These are phyloP conservation scores for Synanthedon myopaeformis DNA, from an alignment of 2,888 invertebrate species.

Conservation along the genomic window DNA sequence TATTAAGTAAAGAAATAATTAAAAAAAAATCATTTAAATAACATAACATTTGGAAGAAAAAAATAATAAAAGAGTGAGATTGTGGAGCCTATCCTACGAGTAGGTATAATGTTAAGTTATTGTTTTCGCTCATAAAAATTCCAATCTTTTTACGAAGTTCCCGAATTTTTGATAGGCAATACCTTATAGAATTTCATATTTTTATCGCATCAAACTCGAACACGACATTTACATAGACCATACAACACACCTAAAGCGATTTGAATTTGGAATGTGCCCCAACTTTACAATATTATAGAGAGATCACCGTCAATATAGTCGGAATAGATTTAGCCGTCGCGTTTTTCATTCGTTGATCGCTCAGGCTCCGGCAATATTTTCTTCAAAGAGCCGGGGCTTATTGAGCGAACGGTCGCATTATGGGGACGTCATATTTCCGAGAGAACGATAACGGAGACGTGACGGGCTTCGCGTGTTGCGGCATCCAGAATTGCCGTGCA, in stretches of 20 bases:
- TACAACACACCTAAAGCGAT: not conserved
- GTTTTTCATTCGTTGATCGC: constrained; percentile 22
- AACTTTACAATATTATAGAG: not conserved
- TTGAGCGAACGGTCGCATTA: constrained; percentile 46
- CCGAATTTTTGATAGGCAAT: too few species aligned
- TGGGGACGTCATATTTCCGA: constrained; percentile 52
- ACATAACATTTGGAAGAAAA: too few species aligned
- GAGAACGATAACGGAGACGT: constrained; percentile 54
- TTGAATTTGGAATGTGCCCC: not conserved
- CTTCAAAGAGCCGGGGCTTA: constrained; percentile 49
- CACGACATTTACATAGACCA: too few species aligned
- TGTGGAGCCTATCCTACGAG: too few species aligned
- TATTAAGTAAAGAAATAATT: too few species aligned
- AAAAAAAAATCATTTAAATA: too few species aligned
- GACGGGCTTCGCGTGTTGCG: constrained; percentile 21
- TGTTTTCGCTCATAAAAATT: too few species aligned
- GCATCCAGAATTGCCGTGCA: not conserved
- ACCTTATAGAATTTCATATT: too few species aligned
- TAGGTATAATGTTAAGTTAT: too few species aligned
- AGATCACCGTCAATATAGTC: not conserved
- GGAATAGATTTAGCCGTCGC: not conserved
- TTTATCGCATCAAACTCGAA: too few species aligned
- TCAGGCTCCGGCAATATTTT: constrained; percentile 52
- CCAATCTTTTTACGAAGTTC: too few species aligned
- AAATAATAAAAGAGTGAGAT: too few species aligned